Base-by-base conservation (phyloP, 2,888 invertebrate genomes). In the Drosophila tripunctata region DNA sequence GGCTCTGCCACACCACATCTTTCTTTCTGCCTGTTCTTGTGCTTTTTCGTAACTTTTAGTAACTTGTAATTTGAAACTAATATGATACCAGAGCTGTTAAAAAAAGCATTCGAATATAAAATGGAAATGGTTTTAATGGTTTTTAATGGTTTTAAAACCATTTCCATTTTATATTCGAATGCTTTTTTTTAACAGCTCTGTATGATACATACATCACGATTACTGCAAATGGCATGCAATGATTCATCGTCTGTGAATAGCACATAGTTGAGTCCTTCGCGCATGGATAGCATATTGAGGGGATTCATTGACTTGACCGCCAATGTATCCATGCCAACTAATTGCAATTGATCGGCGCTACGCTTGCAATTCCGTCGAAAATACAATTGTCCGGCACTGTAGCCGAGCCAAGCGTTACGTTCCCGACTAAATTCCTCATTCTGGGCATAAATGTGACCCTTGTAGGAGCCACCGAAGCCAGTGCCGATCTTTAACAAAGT, bases 401-500 rank as follows among this genome's bases (percentile, higher is more conserved):
- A 96, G 17, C 97, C 96, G 68, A 98, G 92, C 95, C 96, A 97
- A 45, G 96, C 96, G 75, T 93, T 93, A 44, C 94, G 93, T 88
- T 97, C 96, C 71, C 95, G 94, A 5, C 95, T 94, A 90, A 98
- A 96, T 90, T 97, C 96, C 21, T 95, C 94, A 90, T 97, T 97
- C 89, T 96, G 94, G 71, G 95, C 92, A 89, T 98, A 97, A 17
- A 98, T 93, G 88, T 97, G 96, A n/a, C 98, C 98, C 91, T 96
- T 96, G 75, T 97, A 94, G 5, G 99, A 98, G 71, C 97, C 97
- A 47, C 96, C 96, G 90, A 97, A 97, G 5, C 99, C 99, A 48
- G 98, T 96, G 14, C 99, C 99, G 67, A 99, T 94, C 92, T 99
- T 99, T 69, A 97, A 93, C 41, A 99, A 92, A 1, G 97, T 97